Evolutionary conservation across 2,888 invertebrate genomes (phyloP), one percentile per base, ranked within the genome.

Genomic region (Catocala sponsa): DNA sequence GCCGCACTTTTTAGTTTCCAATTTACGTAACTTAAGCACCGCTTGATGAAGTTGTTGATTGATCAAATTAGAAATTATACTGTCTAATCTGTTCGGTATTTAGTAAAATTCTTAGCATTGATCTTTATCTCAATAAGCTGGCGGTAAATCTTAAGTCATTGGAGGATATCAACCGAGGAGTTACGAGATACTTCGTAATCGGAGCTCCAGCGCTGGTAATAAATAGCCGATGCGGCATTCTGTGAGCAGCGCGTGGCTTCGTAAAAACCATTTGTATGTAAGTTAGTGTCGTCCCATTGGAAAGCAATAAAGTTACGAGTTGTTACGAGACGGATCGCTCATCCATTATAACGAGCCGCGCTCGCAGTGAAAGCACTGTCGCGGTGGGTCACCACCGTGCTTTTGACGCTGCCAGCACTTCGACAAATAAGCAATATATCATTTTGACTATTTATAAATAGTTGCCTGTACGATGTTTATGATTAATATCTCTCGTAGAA

Each of bases 281-380:
- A n/a, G n/a, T 46, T 38, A 55, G 47, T 59, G 42, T 57, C 50
- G 59, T 57, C 46, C 46, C 49, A 65, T 63, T 68, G 76, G 70
- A 68, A 75, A 72, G 67, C 57, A 63, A 75, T 75, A 64, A 75
- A 61, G 65, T 72, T 65, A 59, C 61, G 60, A 49, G 41, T 59
- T 55, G 63, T 75, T 75, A 67, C 69, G 65, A 52, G 58, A 35
- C 43, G 44, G 55, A 41, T 60, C 61, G 55, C 11, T 43, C 44
- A 49, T 55, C 55, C 55, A 62, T 64, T 59, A 49, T 53, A 42
- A 48, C 53, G 55, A 67, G 63, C 60, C 53, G 15, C 46, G 44
- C 54, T 15, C 50, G 68, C 68, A 62, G 68, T 59, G 76, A 73
- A 78, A 72, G 70, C 68, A 58, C 49, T 53, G 62, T 51, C 60